Percentiles rank a stretch among this genome's conserved stretches.
Conservation (phyloP, 2,888 invertebrate genomes). For the Drosophila greeni region DNA sequence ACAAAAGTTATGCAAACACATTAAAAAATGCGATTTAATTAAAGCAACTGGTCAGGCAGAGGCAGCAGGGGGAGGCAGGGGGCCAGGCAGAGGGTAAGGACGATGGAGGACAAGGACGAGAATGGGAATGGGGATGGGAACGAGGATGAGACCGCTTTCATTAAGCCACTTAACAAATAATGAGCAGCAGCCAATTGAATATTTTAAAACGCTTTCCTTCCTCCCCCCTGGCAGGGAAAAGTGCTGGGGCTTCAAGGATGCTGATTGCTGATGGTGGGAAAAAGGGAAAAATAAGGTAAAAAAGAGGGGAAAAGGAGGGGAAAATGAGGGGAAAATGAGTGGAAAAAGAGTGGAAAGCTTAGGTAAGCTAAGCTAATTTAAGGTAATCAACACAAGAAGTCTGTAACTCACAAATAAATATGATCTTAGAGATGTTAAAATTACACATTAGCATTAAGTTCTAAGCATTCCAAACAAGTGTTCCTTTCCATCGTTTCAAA, state of each 20-base stretch:
- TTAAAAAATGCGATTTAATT: constrained; percentile 62
- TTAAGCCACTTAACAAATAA: constrained; percentile 75
- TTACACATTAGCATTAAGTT: too few species aligned
- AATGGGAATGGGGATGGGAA: not conserved
- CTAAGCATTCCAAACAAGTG: too few species aligned
- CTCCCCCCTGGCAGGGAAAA: not conserved
- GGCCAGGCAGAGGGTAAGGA: not conserved
- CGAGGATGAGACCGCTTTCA: constrained; percentile 52
- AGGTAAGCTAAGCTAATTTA: not conserved
- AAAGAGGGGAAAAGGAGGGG: not conserved
- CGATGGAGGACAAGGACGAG: not conserved
- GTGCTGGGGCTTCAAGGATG: not conserved
- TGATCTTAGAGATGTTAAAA: too few species aligned
- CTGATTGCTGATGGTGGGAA: constrained; percentile 17
- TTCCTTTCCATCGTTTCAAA: too few species aligned
- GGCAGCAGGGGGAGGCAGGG: not conserved
- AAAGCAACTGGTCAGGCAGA: constrained; percentile 41
- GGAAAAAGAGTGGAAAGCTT: not conserved
- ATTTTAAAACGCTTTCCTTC: constrained; percentile 54
- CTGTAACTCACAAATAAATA: not conserved
- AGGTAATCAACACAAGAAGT: not conserved
- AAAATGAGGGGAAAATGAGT: not conserved
- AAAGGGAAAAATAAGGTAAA: not conserved
- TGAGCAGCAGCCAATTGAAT: constrained; percentile 67
- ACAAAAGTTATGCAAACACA: constrained; percentile 57